phyloP scores from a whole-genome alignment of 1,140 invertebrate genomes.

The Galendromus occidentalis region DNA sequence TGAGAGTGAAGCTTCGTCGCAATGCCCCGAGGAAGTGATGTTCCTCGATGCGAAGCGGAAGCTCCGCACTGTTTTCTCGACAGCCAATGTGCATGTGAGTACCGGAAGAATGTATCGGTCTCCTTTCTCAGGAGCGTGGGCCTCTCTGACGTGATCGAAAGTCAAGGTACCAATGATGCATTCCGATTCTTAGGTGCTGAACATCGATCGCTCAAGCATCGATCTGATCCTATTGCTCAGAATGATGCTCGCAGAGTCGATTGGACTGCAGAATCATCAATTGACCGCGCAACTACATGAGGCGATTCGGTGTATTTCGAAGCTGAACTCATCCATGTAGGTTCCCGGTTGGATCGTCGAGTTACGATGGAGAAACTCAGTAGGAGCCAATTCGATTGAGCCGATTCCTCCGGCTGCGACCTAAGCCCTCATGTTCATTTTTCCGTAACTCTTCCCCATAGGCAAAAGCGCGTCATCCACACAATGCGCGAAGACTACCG shows the following conservation, averaged over 20 bases:
- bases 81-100: slow-evolving; percentile 38
- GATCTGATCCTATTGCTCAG: slow-evolving; percentile 49
- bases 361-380: not conserved
- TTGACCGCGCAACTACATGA: slow-evolving; percentile 67
- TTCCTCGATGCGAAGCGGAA: slow-evolving; percentile 79
- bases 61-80: slow-evolving; percentile 69
- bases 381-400: not conserved
- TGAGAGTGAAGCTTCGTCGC: slow-evolving; percentile 6
- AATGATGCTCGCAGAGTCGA: slow-evolving; percentile 63
- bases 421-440: slow-evolving; percentile 10
- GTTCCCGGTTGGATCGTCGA: not conserved
- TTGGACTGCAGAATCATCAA: slow-evolving; percentile 58
- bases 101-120: no score
- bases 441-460: slow-evolving; percentile 15
- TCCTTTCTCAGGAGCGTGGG: no score
- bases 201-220: slow-evolving; percentile 4
- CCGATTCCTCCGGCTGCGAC: slow-evolving; percentile 10
- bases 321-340: slow-evolving; percentile 36
- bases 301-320: slow-evolving; percentile 53
- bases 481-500: slow-evolving; percentile 61
- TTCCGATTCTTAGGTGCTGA: not conserved
- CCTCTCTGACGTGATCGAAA: no score
- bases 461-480: slow-evolving; percentile 45
- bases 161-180: no score
- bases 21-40: slow-evolving; percentile 25